Evolutionary conservation across 2,797 vertebrate species (phyloP), one percentile per base, ranked within the genome.

Genomic region (Onychomys arenicola): DNA sequence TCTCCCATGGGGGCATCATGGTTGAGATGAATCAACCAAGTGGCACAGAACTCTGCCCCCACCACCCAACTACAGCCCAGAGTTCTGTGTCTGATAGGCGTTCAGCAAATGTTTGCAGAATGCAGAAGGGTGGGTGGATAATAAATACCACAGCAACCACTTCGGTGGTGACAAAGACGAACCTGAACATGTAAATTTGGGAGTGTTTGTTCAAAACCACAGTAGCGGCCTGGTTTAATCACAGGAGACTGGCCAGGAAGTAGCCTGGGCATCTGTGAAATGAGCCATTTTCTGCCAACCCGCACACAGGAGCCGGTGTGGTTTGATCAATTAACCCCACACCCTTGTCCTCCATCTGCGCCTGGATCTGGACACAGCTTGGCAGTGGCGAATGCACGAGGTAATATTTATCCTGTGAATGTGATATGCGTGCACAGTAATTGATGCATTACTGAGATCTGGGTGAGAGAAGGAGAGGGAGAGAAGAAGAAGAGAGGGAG

Each of bases 311-410:
- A 75, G 71, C n/a, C 0, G 6, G 73, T 84, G 96, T 91, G 76
- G 94, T 95, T 91, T 83, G 84, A 91, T 94, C 96, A 96, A 71
- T 97, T 96, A 97, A 97, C 96, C 94, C 96, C 89, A 75, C 0
- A 37, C 92, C 95, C 83, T 94, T 95, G 93, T 93, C 94, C 91
- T 94, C 95, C 96, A 96, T 97, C 96, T 95, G 95, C 80, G 73
- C 91, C 95, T 97, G 96, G 95, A 85, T 95, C 76, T 55, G 90
- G 94, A 90, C 2, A 2, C 0, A 0, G 59, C 75, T 94, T 80
- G 83, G 71, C 87, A 76, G 89, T n/a, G 29, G 37, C 16, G 52
- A 94, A 73, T 21, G 0, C 83, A 80, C 87, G 93, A 96, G 95
- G 95, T 83, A 82, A 86, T 67, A 80, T 65, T 90, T 80, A n/a